These are phyloP conservation scores for Anoplophora glabripennis DNA, from an alignment of 1,140 invertebrate genomes.

Conservation along the genomic window DNA sequence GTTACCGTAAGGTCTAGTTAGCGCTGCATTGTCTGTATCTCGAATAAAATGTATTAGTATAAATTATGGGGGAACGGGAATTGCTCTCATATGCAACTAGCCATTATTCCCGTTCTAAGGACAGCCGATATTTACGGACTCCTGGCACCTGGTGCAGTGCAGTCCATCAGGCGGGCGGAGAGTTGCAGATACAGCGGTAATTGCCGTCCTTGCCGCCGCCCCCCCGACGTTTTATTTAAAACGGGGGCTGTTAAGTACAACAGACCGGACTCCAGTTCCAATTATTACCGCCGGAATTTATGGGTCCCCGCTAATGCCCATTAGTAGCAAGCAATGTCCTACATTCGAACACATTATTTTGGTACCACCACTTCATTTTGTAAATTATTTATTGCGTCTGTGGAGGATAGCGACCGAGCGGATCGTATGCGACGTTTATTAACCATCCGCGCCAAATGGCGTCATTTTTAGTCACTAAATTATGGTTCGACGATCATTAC, in stretches of 20 bases:
- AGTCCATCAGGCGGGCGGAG: constrained; percentile 14
- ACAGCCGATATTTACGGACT: too few species aligned
- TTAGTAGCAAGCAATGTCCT: constrained; percentile 17
- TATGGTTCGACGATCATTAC: constrained; percentile 4
- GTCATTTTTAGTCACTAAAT: constrained; percentile 5
- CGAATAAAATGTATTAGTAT: too few species aligned
- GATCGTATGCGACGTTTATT: constrained; percentile 14
- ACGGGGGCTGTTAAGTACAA: constrained; percentile 19
- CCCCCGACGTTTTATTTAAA: constrained; percentile 16
- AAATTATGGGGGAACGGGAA: too few species aligned
- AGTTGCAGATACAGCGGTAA: constrained; percentile 20
- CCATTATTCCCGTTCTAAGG: too few species aligned
- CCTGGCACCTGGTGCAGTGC: constrained; percentile 13
- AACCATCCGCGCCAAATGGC: constrained; percentile 5
- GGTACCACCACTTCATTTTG: constrained; percentile 12
- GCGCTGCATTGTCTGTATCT: too few species aligned
- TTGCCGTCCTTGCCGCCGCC: constrained; percentile 13
- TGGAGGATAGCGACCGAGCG: constrained; percentile 4
- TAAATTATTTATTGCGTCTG: constrained; percentile 13
- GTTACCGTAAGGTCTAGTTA: too few species aligned
- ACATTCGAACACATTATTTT: constrained; percentile 12
- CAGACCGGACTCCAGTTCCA: constrained; percentile 9
- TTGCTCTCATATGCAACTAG: too few species aligned
- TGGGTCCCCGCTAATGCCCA: constrained; percentile 20
- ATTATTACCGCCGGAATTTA: constrained; percentile 23